Evolutionary conservation across 64 coral and sea anemone genomes (phyloP).

Genomic region (Montipora foliosa): DNA sequence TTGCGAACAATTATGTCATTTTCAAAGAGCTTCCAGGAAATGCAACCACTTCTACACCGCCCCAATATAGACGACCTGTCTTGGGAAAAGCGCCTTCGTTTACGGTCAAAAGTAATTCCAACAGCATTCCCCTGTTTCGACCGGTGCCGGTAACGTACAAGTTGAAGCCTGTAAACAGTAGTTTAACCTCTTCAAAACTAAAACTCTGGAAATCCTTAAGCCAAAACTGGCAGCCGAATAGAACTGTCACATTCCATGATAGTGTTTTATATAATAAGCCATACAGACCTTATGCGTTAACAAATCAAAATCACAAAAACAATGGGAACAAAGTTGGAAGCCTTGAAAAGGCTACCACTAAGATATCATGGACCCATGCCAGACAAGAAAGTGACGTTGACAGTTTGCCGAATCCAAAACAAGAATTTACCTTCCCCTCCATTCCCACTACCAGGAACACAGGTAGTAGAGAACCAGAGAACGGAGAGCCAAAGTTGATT

Average conservation of each 20-base stretch:
- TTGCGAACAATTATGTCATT: not conserved
- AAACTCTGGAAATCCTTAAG: not conserved
- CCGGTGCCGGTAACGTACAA: not conserved
- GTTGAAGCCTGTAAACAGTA: not conserved
- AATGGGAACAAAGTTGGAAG: not conserved
- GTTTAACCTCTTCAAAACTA: not conserved
- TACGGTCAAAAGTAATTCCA: not conserved
- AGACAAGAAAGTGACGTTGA: not conserved
- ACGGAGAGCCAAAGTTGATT: not conserved
- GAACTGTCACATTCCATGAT: not conserved
- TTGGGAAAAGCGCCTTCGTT: not conserved
- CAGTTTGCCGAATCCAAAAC: not conserved
- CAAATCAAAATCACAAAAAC: not conserved
- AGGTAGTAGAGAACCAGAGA: not conserved
- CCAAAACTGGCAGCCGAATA: not conserved
- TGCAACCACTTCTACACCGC: not conserved
- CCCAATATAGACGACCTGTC: not conserved
- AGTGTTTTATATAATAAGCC: not conserved
- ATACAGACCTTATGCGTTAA: not conserved
- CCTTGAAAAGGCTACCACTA: not conserved
- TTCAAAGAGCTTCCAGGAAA: not conserved
- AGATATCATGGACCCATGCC: not conserved
- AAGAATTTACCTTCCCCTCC: not conserved
- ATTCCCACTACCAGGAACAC: not conserved
- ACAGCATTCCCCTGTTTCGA: too few species aligned